phyloP scores from a whole-genome alignment of 2,113 vertebrate species.

The Lamprotornis superbus region DNA sequence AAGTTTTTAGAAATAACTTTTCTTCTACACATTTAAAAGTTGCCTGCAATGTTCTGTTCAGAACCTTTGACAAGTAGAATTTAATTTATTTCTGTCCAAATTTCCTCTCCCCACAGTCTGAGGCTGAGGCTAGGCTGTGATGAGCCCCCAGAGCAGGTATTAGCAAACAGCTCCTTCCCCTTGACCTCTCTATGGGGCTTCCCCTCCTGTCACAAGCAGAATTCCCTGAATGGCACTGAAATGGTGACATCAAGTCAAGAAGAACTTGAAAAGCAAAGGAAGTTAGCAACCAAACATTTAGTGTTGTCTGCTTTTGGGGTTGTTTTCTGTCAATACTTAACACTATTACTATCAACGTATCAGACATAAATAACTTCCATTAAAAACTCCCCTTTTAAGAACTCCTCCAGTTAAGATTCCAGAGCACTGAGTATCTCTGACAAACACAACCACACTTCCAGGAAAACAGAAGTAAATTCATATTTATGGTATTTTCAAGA shows the following conservation, averaged over 20 bases:
- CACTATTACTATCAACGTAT: not conserved
- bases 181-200: not conserved
- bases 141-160: not conserved
- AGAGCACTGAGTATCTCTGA: not conserved
- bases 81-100: not conserved
- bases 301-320: not conserved
- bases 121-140: not conserved
- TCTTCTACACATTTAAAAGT: not conserved
- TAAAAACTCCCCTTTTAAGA: not conserved
- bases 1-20: not conserved
- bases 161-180: not conserved
- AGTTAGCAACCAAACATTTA: not conserved
- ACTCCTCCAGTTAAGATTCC: not conserved
- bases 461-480: not conserved
- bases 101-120: not conserved
- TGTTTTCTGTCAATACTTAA: not conserved
- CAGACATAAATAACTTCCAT: not conserved
- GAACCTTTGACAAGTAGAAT: not conserved
- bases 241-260: not conserved
- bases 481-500: not conserved
- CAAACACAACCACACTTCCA: not conserved
- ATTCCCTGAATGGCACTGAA: not conserved
- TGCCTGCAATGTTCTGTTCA: not conserved
- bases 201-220: not conserved
- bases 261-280: not conserved